These are phyloP conservation scores for Meteorus sp. DNA, from an alignment of 1,140 invertebrate genomes.

Conservation along the genomic window DNA sequence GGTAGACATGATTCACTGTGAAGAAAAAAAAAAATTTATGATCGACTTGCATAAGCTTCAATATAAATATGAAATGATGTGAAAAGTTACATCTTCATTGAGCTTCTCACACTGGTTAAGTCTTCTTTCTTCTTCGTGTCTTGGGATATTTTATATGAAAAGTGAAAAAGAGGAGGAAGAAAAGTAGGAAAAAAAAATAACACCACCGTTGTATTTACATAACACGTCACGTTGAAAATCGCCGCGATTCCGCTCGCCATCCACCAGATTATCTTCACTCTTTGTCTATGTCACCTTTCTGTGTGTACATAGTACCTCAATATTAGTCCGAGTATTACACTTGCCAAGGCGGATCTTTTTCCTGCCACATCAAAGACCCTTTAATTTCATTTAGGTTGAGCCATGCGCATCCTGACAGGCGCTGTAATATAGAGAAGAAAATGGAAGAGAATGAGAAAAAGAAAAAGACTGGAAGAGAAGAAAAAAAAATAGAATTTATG, in stretches of 20 bases:
- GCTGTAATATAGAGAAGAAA: conserved; percentile 9
- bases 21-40: too few relatives aligned
- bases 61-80: too few relatives aligned
- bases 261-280: conserved; percentile 11
- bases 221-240: conserved; percentile 16
- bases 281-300: conserved; percentile 1
- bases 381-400: conserved; percentile 26
- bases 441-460: not conserved
- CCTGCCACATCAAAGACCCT: conserved; percentile 18
- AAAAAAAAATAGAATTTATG: not conserved
- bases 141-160: not conserved
- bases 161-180: conserved; percentile 4
- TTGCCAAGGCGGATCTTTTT: conserved; percentile 30
- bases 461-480: not conserved
- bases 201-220: conserved; percentile 20
- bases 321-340: conserved; percentile 14
- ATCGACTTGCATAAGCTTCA: too few relatives aligned
- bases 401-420: conserved; percentile 11
- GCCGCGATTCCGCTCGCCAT: not conserved
- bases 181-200: too few relatives aligned
- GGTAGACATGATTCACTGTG: not conserved
- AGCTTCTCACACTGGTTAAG: too few relatives aligned
- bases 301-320: conserved; percentile 6
- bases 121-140: not conserved
- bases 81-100: too few relatives aligned